A percentile compares a stretch with the other conserved stretches of the same genome.
Evolutionary conservation across 2,797 vertebrate species (phyloP).

Genomic region (Alfaro cultratus): DNA sequence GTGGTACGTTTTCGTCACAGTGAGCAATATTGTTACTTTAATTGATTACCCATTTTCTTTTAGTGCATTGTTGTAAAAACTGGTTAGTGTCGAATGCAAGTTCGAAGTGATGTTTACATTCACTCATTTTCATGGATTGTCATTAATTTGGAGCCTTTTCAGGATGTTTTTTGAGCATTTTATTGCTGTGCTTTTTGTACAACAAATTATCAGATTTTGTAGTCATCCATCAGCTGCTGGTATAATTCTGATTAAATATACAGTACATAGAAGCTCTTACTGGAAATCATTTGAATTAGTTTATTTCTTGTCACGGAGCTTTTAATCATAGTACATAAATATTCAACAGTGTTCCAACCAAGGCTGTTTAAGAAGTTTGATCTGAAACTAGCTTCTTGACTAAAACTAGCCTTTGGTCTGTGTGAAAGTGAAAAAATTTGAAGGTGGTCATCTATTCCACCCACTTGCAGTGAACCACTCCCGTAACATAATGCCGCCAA

Average conservation of each 20-base stretch:
- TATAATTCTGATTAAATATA: neutral
- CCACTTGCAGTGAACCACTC: neutral
- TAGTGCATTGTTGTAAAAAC: neutral
- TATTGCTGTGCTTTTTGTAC: neutral
- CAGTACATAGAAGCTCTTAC: neutral
- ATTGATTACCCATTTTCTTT: neutral
- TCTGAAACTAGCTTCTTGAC: neutral
- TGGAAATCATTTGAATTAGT: neutral
- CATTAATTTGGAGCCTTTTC: neutral
- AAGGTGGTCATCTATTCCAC: neutral
- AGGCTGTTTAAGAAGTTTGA: neutral
- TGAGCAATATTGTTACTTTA: slow-evolving; percentile 17
- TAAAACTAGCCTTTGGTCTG: neutral
- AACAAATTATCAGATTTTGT: neutral
- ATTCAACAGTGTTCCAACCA: neutral
- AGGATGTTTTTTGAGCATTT: neutral
- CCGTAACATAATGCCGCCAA: neutral
- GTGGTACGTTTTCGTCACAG: slow-evolving; percentile 24
- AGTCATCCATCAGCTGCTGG: neutral
- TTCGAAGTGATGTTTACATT: neutral
- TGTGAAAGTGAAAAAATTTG: neutral
- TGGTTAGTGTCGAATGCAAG: neutral
- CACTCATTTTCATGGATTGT: neutral
- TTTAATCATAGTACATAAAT: neutral
- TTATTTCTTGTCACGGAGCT: neutral